Evolutionary conservation across 2,888 invertebrate species (phyloP).

Genomic region (Peribatodes rhomboidaria): DNA sequence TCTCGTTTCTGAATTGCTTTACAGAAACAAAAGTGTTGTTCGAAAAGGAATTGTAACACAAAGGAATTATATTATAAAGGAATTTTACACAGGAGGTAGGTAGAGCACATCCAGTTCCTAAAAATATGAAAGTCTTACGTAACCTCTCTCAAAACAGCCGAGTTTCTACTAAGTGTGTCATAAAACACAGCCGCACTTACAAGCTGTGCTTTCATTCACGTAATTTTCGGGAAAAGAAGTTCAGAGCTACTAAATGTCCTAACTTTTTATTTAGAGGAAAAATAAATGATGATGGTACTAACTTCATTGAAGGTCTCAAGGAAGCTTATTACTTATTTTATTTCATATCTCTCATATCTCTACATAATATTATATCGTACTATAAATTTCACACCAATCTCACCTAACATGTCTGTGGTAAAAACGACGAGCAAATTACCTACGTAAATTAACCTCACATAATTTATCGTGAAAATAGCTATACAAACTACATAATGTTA

Average conservation of each 20-base stretch:
- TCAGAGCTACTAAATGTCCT: background rate
- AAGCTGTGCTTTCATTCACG: slow-evolving; percentile 24
- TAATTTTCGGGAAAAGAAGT: slow-evolving; percentile 15
- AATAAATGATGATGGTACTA: slow-evolving; percentile 2
- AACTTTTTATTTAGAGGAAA: slow-evolving; percentile 12
- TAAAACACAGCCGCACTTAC: slow-evolving; percentile 29
- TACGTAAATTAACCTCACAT: too few relatives aligned
- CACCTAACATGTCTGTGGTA: too few relatives aligned
- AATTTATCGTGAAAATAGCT: too few relatives aligned
- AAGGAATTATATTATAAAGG: too few relatives aligned
- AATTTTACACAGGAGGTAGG: too few relatives aligned
- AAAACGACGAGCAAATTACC: too few relatives aligned
- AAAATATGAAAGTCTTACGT: slow-evolving; percentile 6
- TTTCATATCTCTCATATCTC: background rate
- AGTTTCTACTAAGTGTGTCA: slow-evolving; percentile 22
- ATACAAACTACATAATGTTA: too few relatives aligned
- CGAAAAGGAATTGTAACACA: background rate
- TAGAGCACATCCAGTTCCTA: background rate
- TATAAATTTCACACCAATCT: too few relatives aligned
- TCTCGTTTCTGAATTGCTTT: too few relatives aligned
- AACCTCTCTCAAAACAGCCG: slow-evolving; percentile 1
- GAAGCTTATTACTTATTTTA: background rate
- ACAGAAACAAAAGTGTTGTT: background rate
- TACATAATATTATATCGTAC: too few relatives aligned
- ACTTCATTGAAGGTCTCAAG: background rate